phyloP scores from a whole-genome alignment of 2,888 invertebrate species.

The Neoascia interrupta region DNA sequence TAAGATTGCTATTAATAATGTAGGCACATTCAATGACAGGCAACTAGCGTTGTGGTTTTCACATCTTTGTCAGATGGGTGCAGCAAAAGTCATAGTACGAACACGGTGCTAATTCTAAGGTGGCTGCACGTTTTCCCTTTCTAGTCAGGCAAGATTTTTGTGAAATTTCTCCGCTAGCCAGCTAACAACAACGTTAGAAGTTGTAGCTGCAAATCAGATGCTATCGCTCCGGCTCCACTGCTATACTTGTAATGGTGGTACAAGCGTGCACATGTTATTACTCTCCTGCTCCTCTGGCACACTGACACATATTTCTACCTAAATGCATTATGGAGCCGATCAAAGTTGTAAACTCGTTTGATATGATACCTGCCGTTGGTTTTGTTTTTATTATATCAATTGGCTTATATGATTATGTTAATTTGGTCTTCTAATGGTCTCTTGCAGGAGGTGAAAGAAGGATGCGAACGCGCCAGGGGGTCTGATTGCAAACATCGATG shows the following conservation, averaged over 20 bases:
- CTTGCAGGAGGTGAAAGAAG: constrained; percentile 80
- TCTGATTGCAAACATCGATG: constrained; percentile 87
- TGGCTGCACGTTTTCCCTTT: constrained; percentile 62
- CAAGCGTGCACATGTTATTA: constrained; percentile 24
- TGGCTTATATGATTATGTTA: constrained; percentile 16
- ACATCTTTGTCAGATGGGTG: constrained; percentile 40
- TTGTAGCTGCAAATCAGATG: constrained; percentile 33
- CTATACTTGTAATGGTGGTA: neutral
- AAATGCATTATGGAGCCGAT: constrained; percentile 39
- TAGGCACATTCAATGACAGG: constrained; percentile 40
- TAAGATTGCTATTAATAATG: constrained; percentile 16
- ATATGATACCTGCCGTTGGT: constrained; percentile 11
- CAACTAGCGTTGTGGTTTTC: constrained; percentile 45
- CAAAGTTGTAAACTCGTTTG: constrained; percentile 12
- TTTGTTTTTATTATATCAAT: constrained; percentile 18
- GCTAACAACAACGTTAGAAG: constrained; percentile 24
- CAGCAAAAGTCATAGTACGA: constrained; percentile 46
- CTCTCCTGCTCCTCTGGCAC: constrained; percentile 32
- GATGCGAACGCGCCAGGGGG: constrained; percentile 85
- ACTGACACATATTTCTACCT: constrained; percentile 49
- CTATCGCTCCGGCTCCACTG: neutral
- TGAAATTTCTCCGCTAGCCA: constrained; percentile 51
- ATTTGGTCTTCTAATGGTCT: neutral
- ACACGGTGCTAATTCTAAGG: constrained; percentile 43
- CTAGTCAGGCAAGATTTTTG: constrained; percentile 49